Conservation (phyloP, 1,140 invertebrate genomes). For the Thrips palmi region DNA sequence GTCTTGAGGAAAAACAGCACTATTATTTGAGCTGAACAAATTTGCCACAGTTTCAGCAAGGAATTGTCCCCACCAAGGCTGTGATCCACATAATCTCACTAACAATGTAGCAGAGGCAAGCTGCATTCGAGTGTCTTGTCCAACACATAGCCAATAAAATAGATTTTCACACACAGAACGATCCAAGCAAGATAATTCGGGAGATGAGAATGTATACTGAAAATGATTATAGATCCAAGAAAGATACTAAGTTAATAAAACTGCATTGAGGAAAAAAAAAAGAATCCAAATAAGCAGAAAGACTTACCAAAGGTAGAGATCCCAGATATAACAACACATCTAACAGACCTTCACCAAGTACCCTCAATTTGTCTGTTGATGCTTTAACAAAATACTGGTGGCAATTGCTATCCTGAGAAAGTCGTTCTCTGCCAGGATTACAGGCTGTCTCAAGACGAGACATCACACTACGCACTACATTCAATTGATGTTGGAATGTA, state of each 20-base stretch:
- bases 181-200: constrained; percentile 35
- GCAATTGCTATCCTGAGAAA: constrained; percentile 7
- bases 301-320: constrained; percentile 25
- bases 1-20: constrained; percentile 64
- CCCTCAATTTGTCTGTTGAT: constrained; percentile 56
- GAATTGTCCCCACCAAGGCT: constrained; percentile 77
- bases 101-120: constrained; percentile 54
- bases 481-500: constrained; percentile 60
- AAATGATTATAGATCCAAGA: constrained; percentile 25
- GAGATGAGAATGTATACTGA: no score
- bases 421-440: constrained; percentile 14
- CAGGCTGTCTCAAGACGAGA: constrained; percentile 39
- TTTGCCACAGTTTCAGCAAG: constrained; percentile 58
- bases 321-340: constrained; percentile 55
- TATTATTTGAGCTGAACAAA: constrained; percentile 60
- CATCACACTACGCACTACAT: constrained; percentile 53
- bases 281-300: background rate
- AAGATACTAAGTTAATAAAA: background rate
- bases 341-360: constrained; percentile 58
- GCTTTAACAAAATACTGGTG: constrained; percentile 27
- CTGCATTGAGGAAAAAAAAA: background rate
- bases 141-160: constrained; percentile 47
- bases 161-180: constrained; percentile 41
- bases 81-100: constrained; percentile 55
- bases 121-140: constrained; percentile 40